Conservation (phyloP, 2,113 vertebrate species). For the Actenoides hombroni region DNA sequence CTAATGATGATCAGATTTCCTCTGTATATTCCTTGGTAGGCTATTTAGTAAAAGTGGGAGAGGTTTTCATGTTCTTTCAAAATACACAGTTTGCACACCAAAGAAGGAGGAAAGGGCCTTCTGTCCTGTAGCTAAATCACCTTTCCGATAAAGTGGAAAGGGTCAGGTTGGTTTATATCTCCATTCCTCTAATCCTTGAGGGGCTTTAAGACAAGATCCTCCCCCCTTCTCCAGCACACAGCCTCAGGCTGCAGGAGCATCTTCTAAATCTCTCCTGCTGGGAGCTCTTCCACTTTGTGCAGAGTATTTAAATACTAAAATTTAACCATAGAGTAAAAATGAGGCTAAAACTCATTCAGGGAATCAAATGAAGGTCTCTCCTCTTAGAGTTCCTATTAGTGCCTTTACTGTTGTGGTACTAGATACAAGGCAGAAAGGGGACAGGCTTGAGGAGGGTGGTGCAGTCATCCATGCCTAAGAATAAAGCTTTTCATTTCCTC, state of each 20-base stretch:
- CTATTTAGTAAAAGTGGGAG: neutral
- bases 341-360: conserved; percentile 4
- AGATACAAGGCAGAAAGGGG: neutral
- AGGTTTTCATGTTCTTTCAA: neutral
- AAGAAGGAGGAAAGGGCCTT: neutral
- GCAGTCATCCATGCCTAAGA: neutral
- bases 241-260: neutral
- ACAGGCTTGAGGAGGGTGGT: neutral
- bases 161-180: neutral
- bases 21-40: neutral
- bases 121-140: neutral
- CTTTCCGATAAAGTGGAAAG: neutral
- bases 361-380: neutral
- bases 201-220: neutral
- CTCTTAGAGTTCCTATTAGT: neutral
- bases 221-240: neutral
- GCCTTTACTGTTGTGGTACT: neutral
- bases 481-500: neutral
- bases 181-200: neutral
- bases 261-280: neutral
- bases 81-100: neutral
- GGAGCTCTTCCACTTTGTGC: neutral
- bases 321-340: conserved; percentile 24
- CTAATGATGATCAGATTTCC: neutral
- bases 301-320: conserved; percentile 9